Percentiles rank a stretch among this genome's conserved stretches.
Conservation (phyloP, 2,113 vertebrate genomes). For the Psophia crepitans region DNA sequence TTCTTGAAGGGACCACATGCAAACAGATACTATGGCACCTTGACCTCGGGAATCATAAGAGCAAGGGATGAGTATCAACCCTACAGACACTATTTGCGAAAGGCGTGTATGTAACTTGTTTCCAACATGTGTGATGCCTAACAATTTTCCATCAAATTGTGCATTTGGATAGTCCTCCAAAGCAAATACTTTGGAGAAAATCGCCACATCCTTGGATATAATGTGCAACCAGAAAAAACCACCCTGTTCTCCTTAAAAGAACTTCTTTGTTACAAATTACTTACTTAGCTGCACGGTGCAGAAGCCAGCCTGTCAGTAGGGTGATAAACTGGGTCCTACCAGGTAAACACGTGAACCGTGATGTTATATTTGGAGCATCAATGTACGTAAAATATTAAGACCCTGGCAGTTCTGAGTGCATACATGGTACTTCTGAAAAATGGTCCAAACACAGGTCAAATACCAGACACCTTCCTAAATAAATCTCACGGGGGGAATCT, state of each 20-base stretch:
- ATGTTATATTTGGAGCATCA: neutral
- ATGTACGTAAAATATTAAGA: neutral
- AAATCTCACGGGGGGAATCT: neutral
- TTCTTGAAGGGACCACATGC: neutral
- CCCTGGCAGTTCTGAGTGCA: neutral
- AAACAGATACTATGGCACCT: rapidly evolving
- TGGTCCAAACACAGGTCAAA: neutral
- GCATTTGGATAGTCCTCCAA: rapidly evolving
- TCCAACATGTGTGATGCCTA: neutral
- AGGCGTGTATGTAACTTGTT: neutral
- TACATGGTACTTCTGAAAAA: neutral
- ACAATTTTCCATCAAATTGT: neutral
- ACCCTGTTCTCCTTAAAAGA: neutral
- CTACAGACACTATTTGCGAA: rapidly evolving
- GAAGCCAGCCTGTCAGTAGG: neutral
- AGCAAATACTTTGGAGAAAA: neutral
- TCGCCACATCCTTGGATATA: rapidly evolving
- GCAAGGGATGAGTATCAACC: neutral
- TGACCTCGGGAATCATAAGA: neutral
- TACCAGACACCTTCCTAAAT: neutral
- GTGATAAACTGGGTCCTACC: neutral
- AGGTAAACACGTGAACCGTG: neutral
- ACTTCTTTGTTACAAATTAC: neutral
- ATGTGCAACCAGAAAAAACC: too few relatives aligned
- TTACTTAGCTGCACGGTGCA: neutral